These are phyloP conservation scores for Platyura marginata DNA, from an alignment of 1,140 invertebrate species.

Conservation along the genomic window DNA sequence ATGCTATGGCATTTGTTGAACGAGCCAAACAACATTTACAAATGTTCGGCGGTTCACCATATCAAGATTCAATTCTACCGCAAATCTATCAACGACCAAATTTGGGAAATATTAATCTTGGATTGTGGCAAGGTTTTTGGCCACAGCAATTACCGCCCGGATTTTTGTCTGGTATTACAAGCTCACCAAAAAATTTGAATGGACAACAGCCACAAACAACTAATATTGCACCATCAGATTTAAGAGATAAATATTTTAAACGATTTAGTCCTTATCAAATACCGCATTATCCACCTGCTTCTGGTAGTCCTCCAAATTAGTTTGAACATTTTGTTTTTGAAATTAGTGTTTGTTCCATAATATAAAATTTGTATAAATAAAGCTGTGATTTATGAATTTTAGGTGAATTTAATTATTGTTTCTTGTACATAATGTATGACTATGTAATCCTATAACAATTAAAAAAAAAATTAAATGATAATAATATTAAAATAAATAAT, in stretches of 20 bases:
- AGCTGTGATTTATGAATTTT: too few relatives aligned
- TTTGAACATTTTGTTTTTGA: too few relatives aligned
- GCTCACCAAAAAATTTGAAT: slow-evolving; percentile 8
- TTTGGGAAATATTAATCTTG: slow-evolving; percentile 20
- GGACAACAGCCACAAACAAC: slow-evolving; percentile 12
- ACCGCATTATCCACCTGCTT: slow-evolving; percentile 10
- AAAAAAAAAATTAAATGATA: too few relatives aligned
- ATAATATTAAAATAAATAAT: too few relatives aligned
- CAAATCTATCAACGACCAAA: slow-evolving; percentile 23
- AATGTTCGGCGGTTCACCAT: slow-evolving; percentile 28
- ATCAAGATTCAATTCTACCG: slow-evolving; percentile 23
- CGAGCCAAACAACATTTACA: slow-evolving; percentile 40
- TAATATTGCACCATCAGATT: slow-evolving; percentile 17
- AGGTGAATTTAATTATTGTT: too few relatives aligned
- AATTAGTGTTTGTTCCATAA: too few relatives aligned
- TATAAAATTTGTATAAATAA: too few relatives aligned
- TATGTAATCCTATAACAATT: too few relatives aligned
- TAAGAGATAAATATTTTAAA: slow-evolving; percentile 22
- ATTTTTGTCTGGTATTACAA: slow-evolving; percentile 8
- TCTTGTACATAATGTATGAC: too few relatives aligned
- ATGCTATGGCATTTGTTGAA: slow-evolving; percentile 37
- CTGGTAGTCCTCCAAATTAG: slow-evolving; percentile 20
- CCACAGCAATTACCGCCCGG: slow-evolving; percentile 19
- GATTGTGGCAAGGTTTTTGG: slow-evolving; percentile 23
- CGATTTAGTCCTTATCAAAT: slow-evolving; percentile 23